phyloP scores from a whole-genome alignment of 2,797 vertebrate genomes.

The Propithecus perrieri region DNA sequence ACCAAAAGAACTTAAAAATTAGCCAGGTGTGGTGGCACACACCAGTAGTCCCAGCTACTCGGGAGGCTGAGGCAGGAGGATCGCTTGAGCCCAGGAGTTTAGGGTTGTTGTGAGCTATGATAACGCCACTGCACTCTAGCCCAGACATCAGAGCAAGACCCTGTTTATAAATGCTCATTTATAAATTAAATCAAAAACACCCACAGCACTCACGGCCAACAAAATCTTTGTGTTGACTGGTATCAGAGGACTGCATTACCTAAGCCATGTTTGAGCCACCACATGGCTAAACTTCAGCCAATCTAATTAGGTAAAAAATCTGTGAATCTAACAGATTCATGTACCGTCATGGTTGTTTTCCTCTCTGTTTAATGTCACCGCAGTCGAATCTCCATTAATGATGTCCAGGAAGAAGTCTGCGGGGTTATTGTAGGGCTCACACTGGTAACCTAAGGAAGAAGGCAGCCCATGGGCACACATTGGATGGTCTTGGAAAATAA shows the following conservation, averaged over 20 bases:
- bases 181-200: constrained; percentile 3
- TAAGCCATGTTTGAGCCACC: neutral
- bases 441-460: constrained; percentile 88
- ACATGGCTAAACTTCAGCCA: neutral
- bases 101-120: neutral
- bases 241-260: neutral
- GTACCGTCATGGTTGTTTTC: constrained; percentile 77
- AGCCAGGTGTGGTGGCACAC: neutral
- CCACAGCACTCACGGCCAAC: neutral
- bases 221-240: neutral
- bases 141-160: neutral
- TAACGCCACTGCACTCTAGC: neutral
- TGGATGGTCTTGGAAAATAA: neutral
- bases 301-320: neutral
- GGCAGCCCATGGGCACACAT: neutral
- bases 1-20: neutral
- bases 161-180: neutral
- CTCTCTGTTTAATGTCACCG: constrained; percentile 82
- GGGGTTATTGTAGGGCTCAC: constrained; percentile 95
- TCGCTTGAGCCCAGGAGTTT: neutral
- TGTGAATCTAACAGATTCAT: neutral
- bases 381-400: constrained; percentile 91
- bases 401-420: constrained; percentile 96
- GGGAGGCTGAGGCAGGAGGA: neutral
- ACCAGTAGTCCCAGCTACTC: neutral